Conservation (phyloP, 2,113 vertebrate species). For the Brevimyrus niger region DNA sequence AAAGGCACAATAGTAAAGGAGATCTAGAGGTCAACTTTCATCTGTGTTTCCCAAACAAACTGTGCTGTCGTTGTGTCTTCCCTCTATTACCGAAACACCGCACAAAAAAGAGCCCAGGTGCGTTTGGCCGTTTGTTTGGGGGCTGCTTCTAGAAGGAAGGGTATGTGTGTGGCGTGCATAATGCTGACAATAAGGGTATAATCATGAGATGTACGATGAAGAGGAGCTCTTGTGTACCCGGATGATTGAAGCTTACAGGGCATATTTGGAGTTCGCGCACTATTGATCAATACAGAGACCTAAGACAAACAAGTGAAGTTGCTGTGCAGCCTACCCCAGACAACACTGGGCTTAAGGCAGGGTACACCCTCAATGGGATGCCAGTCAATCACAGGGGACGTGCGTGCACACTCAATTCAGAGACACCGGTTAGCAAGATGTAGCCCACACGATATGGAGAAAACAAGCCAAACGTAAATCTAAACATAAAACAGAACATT, state of each 20-base stretch:
- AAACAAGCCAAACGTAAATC: neutral
- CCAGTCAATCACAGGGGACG: neutral
- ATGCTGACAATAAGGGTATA: neutral
- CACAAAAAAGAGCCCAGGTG: constrained; percentile 22
- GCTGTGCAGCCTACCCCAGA: neutral
- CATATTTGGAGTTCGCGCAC: neutral
- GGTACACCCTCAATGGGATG: neutral
- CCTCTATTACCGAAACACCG: neutral
- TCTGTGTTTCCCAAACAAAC: constrained; percentile 23
- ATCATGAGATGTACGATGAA: neutral
- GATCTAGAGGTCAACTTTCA: constrained; percentile 26
- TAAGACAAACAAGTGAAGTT: neutral
- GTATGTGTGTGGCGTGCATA: neutral
- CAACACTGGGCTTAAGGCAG: neutral
- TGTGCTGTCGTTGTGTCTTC: constrained; percentile 2
- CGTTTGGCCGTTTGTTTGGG: neutral
- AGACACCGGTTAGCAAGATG: neutral
- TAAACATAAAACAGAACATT: neutral
- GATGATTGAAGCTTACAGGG: neutral
- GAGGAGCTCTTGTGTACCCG: neutral
- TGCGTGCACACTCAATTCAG: neutral
- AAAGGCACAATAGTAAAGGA: constrained; percentile 11
- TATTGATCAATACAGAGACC: neutral
- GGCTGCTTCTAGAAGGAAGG: neutral
- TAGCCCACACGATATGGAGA: neutral